phyloP scores from a whole-genome alignment of 1,140 invertebrate genomes.

The Trachymyrmex septentrionalis region DNA sequence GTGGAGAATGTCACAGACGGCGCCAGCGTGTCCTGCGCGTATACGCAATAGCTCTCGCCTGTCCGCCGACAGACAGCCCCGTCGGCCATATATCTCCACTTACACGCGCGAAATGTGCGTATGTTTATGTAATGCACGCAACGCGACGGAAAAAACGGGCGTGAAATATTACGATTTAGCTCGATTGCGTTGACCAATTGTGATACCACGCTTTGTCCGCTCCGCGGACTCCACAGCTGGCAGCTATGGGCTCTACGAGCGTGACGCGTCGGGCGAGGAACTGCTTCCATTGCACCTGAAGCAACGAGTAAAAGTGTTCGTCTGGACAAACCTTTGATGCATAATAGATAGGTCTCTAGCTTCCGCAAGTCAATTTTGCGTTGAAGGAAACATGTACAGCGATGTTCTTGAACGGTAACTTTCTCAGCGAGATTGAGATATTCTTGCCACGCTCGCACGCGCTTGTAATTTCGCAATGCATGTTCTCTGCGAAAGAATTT shows the following conservation, averaged over 20 bases:
- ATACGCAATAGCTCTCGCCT: slow-evolving; percentile 69
- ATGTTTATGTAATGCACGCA: slow-evolving; percentile 39
- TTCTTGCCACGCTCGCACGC: neutral
- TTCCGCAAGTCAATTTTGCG: slow-evolving; percentile 19
- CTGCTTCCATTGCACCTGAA: neutral
- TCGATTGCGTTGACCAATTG: slow-evolving; percentile 34
- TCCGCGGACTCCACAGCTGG: neutral
- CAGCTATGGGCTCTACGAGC: neutral
- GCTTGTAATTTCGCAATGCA: neutral
- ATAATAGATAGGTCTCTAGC: slow-evolving; percentile 31
- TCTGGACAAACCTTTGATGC: neutral
- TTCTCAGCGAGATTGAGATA: slow-evolving; percentile 15
- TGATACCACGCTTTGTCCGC: slow-evolving; percentile 14
- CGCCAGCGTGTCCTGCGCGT: slow-evolving; percentile 67
- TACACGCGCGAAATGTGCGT: neutral
- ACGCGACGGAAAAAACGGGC: slow-evolving; percentile 26
- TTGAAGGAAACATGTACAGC: neutral
- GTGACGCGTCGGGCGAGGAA: neutral
- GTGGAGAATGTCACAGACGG: slow-evolving; percentile 70
- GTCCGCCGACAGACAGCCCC: slow-evolving; percentile 49
- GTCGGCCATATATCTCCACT: slow-evolving; percentile 2
- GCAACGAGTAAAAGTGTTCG: slow-evolving; percentile 11
- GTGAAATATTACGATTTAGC: slow-evolving; percentile 42
- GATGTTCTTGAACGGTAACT: neutral
- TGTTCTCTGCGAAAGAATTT: neutral